Base-by-base conservation (phyloP, 2,113 vertebrate genomes). In the Pedionomus torquatus region DNA sequence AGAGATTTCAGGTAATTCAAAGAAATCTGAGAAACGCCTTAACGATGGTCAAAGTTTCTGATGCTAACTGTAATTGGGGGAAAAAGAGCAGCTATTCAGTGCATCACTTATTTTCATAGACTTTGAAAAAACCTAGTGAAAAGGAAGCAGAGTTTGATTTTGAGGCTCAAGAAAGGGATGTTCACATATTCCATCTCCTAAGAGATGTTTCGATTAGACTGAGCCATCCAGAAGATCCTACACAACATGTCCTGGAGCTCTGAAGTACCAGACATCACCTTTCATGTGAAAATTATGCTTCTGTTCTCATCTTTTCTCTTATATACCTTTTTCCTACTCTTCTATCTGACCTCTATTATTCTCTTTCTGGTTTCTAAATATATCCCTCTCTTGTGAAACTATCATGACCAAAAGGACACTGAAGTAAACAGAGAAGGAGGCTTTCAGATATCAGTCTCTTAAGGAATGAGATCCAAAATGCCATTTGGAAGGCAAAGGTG, bases 391-490 rank as follows among this genome's bases (percentile, higher is more conserved):
- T 84, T 74, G 37, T 82, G 46, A 79, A 88, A 55, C 55, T 75
- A 35, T 49, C 33, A 63, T 30, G 48, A 87, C 48, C 52, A 60
- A 91, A 81, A 87, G 41, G 54, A 89, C 54, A 74, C 26, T 77
- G 54, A 55, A 69, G 26, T 37, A 85, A 88, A 91, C 37, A 72
- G 23, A 89, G 69, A n/a, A 68, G 37, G 49, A 89, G 20, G n/a
- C 25, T 82, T 96, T 94, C 81, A 96, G 81, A 93, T 76, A 43
- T 63, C 69, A 78, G n/a, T 51, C n/a, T 89, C 41, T 84, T 37
- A 46, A 49, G 35, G 26, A 89, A 81, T 60, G 81, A 91, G 80
- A 78, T 48, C 94, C 44, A 87, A 90, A 89, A 84, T 85, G n/a
- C 57, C 74, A 55, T 39, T 87, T 0, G 0, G 30, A 33, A 91